Percentiles rank a stretch among this genome's conserved stretches.
Evolutionary conservation across 2,113 vertebrate genomes (phyloP).

Genomic region (Anas platyrhynchos): DNA sequence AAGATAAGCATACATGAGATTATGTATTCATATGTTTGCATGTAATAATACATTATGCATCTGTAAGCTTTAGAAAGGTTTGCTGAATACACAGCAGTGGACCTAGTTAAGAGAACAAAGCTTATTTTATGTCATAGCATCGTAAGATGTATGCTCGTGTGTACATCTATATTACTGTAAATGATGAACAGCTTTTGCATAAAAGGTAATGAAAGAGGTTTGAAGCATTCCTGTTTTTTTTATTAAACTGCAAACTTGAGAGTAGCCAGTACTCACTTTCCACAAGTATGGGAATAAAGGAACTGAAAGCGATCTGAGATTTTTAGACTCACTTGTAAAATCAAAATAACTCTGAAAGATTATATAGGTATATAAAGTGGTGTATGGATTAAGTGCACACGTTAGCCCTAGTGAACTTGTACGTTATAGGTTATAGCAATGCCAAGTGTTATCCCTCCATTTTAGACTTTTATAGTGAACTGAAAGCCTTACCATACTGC

Average conservation of each 20-base stretch:
- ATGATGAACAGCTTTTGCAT: not conserved
- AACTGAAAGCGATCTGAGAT: not conserved
- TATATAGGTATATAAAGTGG: not conserved
- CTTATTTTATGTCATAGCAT: not conserved
- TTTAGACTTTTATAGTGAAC: not conserved
- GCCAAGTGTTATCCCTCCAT: not conserved
- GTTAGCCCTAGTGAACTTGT: not conserved
- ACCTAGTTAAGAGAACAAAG: not conserved
- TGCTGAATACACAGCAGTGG: not conserved
- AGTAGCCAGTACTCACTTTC: not conserved
- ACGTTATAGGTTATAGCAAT: not conserved
- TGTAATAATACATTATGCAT: not conserved
- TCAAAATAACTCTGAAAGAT: not conserved
- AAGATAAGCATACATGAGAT: not conserved
- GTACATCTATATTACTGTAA: not conserved
- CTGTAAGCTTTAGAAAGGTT: not conserved
- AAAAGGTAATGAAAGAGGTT: not conserved
- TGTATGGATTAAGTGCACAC: not conserved
- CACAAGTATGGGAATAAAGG: not conserved
- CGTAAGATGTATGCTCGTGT: not conserved
- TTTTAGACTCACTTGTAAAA: not conserved
- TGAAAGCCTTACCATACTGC: not conserved
- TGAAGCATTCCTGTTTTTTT: not conserved
- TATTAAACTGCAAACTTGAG: not conserved
- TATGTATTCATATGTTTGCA: slow-evolving; percentile 1